phyloP scores from a whole-genome alignment of 2,113 vertebrate genomes.

The Sprattus sprattus region DNA sequence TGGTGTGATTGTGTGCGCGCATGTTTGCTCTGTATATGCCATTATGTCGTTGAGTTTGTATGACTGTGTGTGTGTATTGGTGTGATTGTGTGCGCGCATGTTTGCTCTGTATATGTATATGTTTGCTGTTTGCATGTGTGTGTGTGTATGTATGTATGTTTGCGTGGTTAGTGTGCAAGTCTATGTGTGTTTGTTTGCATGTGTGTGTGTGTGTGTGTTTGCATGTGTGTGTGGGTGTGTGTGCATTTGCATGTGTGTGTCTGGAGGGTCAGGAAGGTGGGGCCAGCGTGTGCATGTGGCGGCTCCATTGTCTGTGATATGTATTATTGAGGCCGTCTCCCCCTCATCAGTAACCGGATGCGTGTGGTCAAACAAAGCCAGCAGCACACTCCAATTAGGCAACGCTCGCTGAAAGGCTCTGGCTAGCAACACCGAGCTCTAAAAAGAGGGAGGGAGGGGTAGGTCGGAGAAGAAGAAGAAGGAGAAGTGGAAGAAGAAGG shows the following conservation, averaged over 20 bases:
- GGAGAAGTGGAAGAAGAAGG: too few species aligned
- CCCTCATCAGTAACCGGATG: conserved; percentile 61
- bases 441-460: neutral
- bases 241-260: too few species aligned
- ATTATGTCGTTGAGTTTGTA: too few species aligned
- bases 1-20: too few species aligned
- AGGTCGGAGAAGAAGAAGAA: neutral
- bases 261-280: neutral
- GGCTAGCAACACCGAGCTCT: too few species aligned
- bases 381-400: conserved; percentile 57
- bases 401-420: conserved; percentile 33
- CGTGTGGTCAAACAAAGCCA: conserved; percentile 49
- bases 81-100: too few species aligned
- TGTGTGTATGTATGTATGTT: too few species aligned
- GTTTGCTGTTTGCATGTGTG: too few species aligned
- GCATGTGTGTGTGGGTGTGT: neutral
- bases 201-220: conserved; percentile 25
- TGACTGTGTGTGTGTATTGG: too few species aligned
- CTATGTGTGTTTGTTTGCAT: neutral
- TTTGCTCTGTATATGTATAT: too few species aligned
- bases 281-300: conserved; percentile 36
- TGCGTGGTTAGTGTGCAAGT: too few species aligned
- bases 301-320: conserved; percentile 56
- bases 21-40: too few species aligned
- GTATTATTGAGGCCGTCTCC: conserved; percentile 63